Evolutionary conservation across 1,140 invertebrate genomes (phyloP).

Genomic region (Ericerus pela): DNA sequence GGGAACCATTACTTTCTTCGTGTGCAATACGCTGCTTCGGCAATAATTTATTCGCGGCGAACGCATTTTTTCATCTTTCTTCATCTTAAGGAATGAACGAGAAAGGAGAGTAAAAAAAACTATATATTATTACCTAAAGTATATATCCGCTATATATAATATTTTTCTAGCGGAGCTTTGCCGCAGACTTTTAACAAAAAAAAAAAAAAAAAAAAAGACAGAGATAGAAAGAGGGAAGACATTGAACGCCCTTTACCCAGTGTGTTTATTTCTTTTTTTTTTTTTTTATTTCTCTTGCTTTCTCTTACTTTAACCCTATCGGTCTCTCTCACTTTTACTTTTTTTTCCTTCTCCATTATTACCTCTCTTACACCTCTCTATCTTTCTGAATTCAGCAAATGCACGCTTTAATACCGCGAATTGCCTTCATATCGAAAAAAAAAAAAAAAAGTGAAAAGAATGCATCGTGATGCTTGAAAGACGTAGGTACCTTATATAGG

Average conservation of each 20-base stretch:
- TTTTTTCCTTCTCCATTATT: neutral
- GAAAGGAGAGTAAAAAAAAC: no score
- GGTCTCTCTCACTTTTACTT: neutral
- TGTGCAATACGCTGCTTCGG: constrained; percentile 10
- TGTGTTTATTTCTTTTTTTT: no score
- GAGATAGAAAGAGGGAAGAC: no score
- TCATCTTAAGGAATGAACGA: no score
- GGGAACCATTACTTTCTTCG: constrained; percentile 11
- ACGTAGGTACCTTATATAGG: neutral
- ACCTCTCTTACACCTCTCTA: neutral
- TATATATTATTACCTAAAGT: constrained; percentile 9
- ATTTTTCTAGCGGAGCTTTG: neutral
- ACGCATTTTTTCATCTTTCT: constrained; percentile 12
- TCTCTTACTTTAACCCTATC: neutral
- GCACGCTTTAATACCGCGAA: constrained; percentile 8
- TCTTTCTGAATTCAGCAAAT: neutral
- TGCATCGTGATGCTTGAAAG: neutral
- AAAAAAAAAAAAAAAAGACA: no score
- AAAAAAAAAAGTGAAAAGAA: no score
- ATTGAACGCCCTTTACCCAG: no score
- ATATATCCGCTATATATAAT: neutral
- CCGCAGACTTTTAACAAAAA: no score
- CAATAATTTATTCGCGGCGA: constrained; percentile 11
- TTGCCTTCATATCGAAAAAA: neutral
- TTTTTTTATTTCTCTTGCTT: no score